Conservation (phyloP, 2,888 invertebrate species). For the Microplitis deprimator region DNA sequence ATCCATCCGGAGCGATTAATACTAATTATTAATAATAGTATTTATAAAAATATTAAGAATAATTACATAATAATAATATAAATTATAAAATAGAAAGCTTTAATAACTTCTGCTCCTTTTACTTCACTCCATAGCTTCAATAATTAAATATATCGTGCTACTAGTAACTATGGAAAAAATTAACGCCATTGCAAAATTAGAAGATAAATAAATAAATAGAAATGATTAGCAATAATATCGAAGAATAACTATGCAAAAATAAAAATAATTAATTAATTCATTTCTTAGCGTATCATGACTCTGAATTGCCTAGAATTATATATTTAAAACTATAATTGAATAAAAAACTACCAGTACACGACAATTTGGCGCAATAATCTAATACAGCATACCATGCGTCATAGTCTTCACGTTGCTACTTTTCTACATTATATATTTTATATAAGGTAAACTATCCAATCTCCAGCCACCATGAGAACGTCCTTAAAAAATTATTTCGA, state of each 20-base stretch:
- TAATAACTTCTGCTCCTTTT: background rate
- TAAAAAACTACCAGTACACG: conserved; percentile 67
- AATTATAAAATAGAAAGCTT: conserved; percentile 8
- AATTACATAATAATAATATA: background rate
- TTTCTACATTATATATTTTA: conserved; percentile 42
- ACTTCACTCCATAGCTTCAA: background rate
- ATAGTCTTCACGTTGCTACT: conserved; percentile 65
- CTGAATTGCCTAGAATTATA: conserved; percentile 29
- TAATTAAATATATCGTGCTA: background rate
- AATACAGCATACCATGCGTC: conserved; percentile 70
- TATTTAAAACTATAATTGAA: conserved; percentile 39
- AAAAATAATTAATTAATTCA: background rate
- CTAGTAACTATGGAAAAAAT: background rate
- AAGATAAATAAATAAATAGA: background rate
- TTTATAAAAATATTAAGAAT: conserved; percentile 10
- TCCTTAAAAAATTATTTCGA: too few species aligned
- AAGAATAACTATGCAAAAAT: background rate
- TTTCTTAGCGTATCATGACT: background rate
- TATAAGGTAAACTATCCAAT: conserved; percentile 17
- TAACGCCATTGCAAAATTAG: background rate
- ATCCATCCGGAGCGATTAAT: conserved; percentile 27
- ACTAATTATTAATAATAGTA: conserved; percentile 1
- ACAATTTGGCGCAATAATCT: conserved; percentile 65
- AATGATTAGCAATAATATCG: background rate
- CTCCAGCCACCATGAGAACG: background rate